Percentiles rank a stretch among this genome's conserved stretches.
These are phyloP conservation scores for Microtus montanus DNA, from an alignment of 2,113 vertebrate genomes.

Conservation along the genomic window DNA sequence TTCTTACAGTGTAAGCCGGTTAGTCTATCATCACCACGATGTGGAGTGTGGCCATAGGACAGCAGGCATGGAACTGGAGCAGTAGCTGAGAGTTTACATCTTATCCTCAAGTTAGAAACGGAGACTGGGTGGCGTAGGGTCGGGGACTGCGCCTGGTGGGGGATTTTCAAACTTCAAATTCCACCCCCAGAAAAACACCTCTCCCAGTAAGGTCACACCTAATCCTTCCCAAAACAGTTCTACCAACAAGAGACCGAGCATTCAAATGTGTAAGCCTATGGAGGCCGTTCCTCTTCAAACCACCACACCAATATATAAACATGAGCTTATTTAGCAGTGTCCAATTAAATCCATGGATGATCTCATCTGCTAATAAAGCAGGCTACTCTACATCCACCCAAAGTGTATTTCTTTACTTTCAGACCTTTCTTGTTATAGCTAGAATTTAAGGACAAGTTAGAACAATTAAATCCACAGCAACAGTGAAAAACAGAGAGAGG, in stretches of 20 bases:
- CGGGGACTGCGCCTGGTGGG: background rate
- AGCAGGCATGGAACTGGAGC: background rate
- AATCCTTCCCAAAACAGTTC: background rate
- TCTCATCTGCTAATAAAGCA: background rate
- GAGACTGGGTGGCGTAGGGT: background rate
- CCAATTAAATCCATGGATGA: background rate
- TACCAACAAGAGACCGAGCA: background rate
- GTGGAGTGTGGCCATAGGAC: background rate
- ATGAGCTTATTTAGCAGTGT: background rate
- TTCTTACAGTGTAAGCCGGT: background rate
- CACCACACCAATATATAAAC: background rate
- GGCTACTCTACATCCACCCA: background rate
- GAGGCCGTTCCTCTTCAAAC: background rate
- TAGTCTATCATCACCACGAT: background rate
- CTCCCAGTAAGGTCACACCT: background rate
- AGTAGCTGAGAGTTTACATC: background rate
- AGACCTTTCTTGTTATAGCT: constrained; percentile 9
- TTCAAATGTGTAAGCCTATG: background rate
- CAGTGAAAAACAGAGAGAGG: background rate
- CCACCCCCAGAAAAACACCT: background rate
- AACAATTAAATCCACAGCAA: background rate
- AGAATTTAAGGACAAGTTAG: background rate
- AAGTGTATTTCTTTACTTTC: background rate
- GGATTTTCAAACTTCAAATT: background rate
- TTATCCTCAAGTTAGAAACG: background rate